phyloP scores from a whole-genome alignment of 2,113 vertebrate genomes.

The Eublepharis macularius region DNA sequence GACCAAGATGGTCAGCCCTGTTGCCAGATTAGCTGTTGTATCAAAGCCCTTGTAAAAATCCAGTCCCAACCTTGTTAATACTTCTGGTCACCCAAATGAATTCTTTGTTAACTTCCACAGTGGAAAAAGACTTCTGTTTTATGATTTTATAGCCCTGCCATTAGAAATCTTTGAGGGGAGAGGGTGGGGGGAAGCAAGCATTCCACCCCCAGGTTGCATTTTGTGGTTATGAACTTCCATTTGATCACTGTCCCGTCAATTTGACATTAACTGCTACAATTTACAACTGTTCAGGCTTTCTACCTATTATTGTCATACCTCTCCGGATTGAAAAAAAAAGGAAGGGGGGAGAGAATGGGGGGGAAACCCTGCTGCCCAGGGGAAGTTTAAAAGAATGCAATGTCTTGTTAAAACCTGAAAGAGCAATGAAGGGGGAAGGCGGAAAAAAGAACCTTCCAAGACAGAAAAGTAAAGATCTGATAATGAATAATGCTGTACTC shows the following conservation, averaged over 20 bases:
- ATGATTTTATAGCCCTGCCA: slow-evolving; percentile 73
- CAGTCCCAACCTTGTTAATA: slow-evolving; percentile 50
- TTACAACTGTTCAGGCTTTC: slow-evolving; percentile 68
- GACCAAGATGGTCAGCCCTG: slow-evolving; percentile 19
- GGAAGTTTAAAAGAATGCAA: slow-evolving; percentile 79
- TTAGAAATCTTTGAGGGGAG: slow-evolving; percentile 65
- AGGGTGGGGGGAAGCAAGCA: slow-evolving; percentile 34
- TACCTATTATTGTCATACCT: slow-evolving; percentile 64
- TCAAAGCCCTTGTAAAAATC: slow-evolving; percentile 49
- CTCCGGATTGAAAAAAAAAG: slow-evolving; percentile 54
- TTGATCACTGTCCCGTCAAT: slow-evolving; percentile 72
- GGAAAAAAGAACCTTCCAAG: slow-evolving; percentile 54
- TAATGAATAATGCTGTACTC: slow-evolving; percentile 72
- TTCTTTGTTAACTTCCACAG: slow-evolving; percentile 58
- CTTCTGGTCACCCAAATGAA: slow-evolving; percentile 53
- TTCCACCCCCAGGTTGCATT: slow-evolving; percentile 73
- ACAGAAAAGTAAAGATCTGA: slow-evolving; percentile 61
- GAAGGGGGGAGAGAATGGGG: background rate
- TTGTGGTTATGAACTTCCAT: slow-evolving; percentile 74
- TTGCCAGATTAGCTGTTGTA: slow-evolving; percentile 36
- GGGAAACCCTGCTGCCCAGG: slow-evolving; percentile 70
- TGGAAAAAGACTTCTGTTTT: slow-evolving; percentile 63
- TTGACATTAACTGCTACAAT: slow-evolving; percentile 73
- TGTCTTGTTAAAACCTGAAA: slow-evolving; percentile 83
- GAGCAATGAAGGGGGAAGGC: slow-evolving; percentile 51